phyloP scores from a whole-genome alignment of 1,140 invertebrate genomes.

The Philopotamus ludificatus region DNA sequence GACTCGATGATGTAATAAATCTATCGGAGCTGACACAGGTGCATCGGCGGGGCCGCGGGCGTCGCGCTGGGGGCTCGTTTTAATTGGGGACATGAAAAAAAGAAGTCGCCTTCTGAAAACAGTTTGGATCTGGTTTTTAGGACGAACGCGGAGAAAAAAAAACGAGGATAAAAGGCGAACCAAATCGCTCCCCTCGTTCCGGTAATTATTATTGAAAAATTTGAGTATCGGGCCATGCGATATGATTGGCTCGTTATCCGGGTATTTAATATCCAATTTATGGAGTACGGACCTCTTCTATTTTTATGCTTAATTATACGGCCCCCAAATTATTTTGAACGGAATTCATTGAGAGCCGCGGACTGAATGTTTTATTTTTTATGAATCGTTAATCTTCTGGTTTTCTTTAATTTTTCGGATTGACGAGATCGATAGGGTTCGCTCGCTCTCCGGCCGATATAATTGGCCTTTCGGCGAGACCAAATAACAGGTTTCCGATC shows the following conservation, averaged over 20 bases:
- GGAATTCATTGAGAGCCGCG: not conserved
- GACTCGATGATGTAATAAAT: constrained; percentile 37
- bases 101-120: not conserved
- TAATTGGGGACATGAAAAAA: constrained; percentile 18
- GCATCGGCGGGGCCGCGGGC: constrained; percentile 3
- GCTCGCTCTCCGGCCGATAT: not conserved
- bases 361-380: not conserved
- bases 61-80: constrained; percentile 15
- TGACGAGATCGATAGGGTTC: constrained; percentile 7
- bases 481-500: constrained; percentile 31
- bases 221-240: too few species aligned
- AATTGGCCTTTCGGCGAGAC: constrained; percentile 35
- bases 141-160: not conserved
- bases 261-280: too few species aligned
- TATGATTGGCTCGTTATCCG: too few species aligned
- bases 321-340: not conserved
- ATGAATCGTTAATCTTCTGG: too few species aligned
- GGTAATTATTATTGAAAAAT: constrained; percentile 41
- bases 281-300: too few species aligned
- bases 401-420: too few species aligned
- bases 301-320: not conserved
- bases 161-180: constrained; percentile 30
- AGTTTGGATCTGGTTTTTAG: not conserved
- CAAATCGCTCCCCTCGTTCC: constrained; percentile 38
- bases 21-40: constrained; percentile 29